These are phyloP conservation scores for Garrulus glandarius DNA, from an alignment of 2,797 vertebrate species.

Conservation along the genomic window DNA sequence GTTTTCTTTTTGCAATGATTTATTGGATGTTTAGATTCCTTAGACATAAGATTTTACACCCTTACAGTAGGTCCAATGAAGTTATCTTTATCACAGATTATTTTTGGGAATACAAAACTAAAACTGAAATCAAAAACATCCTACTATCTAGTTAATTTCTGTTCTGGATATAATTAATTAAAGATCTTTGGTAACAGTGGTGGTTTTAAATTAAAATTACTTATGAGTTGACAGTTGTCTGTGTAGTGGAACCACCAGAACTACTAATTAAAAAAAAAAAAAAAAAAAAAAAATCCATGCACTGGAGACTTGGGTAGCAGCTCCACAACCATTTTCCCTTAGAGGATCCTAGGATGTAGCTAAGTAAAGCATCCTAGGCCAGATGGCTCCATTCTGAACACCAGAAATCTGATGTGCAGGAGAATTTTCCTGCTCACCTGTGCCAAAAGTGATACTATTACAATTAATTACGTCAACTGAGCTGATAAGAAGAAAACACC, in stretches of 20 bases:
- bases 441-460: neutral
- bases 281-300: neutral
- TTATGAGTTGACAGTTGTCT: neutral
- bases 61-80: neutral
- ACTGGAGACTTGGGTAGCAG: neutral
- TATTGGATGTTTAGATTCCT: neutral
- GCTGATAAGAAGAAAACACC: neutral
- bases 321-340: neutral
- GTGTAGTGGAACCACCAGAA: neutral
- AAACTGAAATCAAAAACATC: neutral
- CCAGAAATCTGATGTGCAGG: neutral
- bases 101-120: neutral
- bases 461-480: neutral
- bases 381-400: neutral
- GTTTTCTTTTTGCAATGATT: neutral
- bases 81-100: neutral
- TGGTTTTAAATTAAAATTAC: neutral
- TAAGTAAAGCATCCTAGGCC: neutral
- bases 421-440: neutral
- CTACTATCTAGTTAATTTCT: neutral
- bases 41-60: neutral
- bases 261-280: neutral
- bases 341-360: neutral
- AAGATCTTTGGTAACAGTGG: neutral
- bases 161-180: neutral